Base-by-base conservation (phyloP, 2,113 vertebrate genomes). In the Martes martes region DNA sequence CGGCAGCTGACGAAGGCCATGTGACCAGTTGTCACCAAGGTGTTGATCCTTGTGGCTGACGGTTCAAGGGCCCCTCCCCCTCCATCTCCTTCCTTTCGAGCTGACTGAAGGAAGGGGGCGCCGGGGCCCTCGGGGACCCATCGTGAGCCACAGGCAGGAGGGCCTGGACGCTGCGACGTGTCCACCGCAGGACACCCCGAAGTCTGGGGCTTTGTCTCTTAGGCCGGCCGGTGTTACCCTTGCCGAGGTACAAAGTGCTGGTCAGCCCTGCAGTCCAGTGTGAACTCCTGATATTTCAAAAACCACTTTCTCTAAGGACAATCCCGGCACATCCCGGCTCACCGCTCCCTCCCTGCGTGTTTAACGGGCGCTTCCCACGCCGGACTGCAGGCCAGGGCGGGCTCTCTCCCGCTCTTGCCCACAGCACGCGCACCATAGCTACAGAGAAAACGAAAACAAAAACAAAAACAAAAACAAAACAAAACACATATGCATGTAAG, bases 1-100 rank as follows among this genome's bases (percentile, higher is more conserved):
- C 1, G 6, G 28, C 0, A 7, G 10, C 26, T 3, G 10, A 10
- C 1, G 1, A 6, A 73, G 55, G 0, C 8, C 52, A 0, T 0
- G 13, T 2, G 36, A 1, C 15, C 0, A 0, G 31, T 15, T 59
- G 15, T 52, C 19, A 24, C 13, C 24, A 11, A 4, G 0, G 21
- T 15, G 0, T 0, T 11, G n/a, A n/a, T 57, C 57, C 16, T 23
- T 33, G 18, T 6, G 45, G 11, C 26, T 23, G 11, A 26, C 6
- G 14, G 28, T 5, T 1, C 4, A 28, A 61, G 11, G 6, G n/a
- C 4, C 1, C 14, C 39, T 71, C 36, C 67, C 19, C 61, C 59
- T 50, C 31, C 8, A 23, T 10, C 6, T 18, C 2, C 26, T 45
- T 36, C 39, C 6, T 52, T 63, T 39, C 0, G 1, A 14, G 76